Conservation (phyloP, 2,888 invertebrate genomes). For the Drosophila pegasa region DNA sequence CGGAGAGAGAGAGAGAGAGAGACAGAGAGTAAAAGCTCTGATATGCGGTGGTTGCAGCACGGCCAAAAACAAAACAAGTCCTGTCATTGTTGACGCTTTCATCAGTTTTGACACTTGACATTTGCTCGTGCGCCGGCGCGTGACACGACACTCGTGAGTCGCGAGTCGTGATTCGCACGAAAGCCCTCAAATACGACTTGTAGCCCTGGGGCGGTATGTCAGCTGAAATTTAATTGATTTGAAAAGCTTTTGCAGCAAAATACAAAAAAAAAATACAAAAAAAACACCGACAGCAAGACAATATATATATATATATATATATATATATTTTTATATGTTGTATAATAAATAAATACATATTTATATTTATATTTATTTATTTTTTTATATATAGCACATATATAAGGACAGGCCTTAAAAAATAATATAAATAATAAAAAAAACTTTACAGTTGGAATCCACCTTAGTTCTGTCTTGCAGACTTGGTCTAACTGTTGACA, state of each 20-base stretch:
- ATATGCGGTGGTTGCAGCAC: constrained; percentile 29
- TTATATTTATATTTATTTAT: no score
- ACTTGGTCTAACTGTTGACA: no score
- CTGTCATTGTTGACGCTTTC: constrained; percentile 42
- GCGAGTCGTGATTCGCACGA: not conserved
- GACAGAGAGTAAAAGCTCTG: not conserved
- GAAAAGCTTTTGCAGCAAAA: not conserved
- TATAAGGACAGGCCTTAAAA: no score
- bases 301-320: no score
- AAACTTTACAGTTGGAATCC: no score
- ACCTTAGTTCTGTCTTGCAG: no score
- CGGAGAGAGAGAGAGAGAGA: not conserved
- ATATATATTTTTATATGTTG: no score
- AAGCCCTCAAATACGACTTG: not conserved
- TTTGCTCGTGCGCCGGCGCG: constrained; percentile 52
- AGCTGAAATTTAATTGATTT: not conserved
- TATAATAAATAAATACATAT: no score
- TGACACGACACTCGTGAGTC: constrained; percentile 11
- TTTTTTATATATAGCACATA: no score
- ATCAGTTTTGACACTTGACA: constrained; percentile 69
- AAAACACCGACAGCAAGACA: no score
- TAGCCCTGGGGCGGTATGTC: constrained; percentile 24
- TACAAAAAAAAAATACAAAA: no score
- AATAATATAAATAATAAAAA: no score
- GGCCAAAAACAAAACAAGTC: constrained; percentile 32